Evolutionary conservation across 2,797 vertebrate genomes (phyloP), one percentile per base, ranked within the genome.

Genomic region (Ataeniobius toweri): DNA sequence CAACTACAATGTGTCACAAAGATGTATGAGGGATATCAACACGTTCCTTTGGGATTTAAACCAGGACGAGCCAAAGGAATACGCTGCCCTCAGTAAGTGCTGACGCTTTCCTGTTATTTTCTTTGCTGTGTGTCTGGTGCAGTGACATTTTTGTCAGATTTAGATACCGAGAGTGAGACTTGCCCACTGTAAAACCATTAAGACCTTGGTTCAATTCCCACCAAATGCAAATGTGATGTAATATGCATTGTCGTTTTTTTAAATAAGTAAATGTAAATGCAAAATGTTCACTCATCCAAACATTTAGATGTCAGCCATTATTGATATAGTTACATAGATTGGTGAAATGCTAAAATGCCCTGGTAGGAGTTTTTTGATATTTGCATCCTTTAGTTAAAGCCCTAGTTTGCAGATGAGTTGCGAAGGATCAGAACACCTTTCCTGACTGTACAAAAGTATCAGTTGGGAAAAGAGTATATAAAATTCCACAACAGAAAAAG

Each of bases 61-160:
- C 78, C 94, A 93, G 63, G 88, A 89, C 76, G 85, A 81, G 5
- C 96, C 96, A 41, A 91, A 94, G 80, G 87, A 94, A 74, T 97
- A 97, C 14, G 95, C 96, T 20, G 90, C 95, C 61, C 88, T 90
- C 85, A 97, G 97, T 98, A 94, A 97, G 97, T 97, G 39, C 10
- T 69, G n/a, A 39, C 48, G 36, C 22, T 5, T 71, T 78, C 72
- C 81, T 6, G 26, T 14, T 31, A 0, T 81, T 82, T 71, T 74
- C 13, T 69, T 75, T 2, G 28, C 20, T 6, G 24, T 44, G 72
- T 51, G 24, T 9, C 1, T 3, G 16, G 41, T 53, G 4, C 26
- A 75, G 9, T 18, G 0, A 22, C 31, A 22, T 7, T 74, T 74
- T 36, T 41, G 1, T 36, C 20, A 41, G 0, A 22, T 12, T 41